Evolutionary conservation across 2,888 invertebrate species (phyloP).

Genomic region (Pristionchus arcanus): DNA sequence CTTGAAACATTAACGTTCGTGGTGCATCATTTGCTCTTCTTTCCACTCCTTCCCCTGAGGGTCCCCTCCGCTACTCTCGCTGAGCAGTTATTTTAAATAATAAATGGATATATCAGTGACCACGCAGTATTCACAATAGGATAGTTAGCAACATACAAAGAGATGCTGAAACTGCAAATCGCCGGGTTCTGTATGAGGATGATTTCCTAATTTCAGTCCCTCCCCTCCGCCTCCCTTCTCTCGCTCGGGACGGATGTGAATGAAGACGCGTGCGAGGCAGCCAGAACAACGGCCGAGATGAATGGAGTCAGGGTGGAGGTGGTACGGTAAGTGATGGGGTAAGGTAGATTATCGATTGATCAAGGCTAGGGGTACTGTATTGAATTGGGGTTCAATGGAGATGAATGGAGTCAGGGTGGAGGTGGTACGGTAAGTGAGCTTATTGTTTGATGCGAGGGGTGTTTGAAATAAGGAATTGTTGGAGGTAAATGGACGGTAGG

Average conservation of each 20-base stretch:
- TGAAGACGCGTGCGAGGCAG: conserved; percentile 87
- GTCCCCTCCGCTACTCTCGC: no score
- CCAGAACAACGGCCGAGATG: conserved; percentile 85
- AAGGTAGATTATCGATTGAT: not conserved
- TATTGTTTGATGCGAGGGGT: not conserved
- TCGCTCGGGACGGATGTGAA: conserved; percentile 87
- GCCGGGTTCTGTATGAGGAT: no score
- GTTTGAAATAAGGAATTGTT: not conserved
- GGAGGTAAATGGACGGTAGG: not conserved
- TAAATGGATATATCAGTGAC: no score
- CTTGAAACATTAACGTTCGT: no score
- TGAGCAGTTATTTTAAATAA: no score
- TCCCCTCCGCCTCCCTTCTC: not conserved
- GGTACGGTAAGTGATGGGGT: conserved; percentile 64
- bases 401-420: not conserved
- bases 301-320: conserved; percentile 84
- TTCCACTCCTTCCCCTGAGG: no score
- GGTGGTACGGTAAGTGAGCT: not conserved
- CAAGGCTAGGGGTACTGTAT: not conserved
- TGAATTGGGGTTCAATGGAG: not conserved
- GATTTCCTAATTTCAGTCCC: conserved; percentile 39
- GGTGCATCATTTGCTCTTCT: no score
- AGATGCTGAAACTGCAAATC: no score
- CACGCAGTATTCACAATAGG: no score
- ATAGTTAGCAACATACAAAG: no score